Percentiles rank a stretch among this genome's conserved stretches.
These are phyloP conservation scores for Sipha maydis DNA, from an alignment of 2,888 invertebrate genomes.

Conservation along the genomic window DNA sequence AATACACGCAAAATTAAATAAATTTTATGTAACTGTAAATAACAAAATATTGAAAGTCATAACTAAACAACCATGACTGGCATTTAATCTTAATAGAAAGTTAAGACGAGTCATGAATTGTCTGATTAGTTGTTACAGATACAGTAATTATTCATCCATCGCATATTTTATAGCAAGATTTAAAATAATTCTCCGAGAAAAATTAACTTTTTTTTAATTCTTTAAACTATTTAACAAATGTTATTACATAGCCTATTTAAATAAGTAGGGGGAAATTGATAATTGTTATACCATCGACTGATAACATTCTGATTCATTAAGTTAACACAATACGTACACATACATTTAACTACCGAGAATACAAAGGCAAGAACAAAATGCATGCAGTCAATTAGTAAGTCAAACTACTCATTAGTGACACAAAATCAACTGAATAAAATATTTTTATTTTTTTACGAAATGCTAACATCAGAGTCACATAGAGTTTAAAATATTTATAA, in stretches of 20 bases:
- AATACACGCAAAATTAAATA: no score
- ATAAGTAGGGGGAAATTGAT: slow-evolving; percentile 14
- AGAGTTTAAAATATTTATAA: slow-evolving; percentile 27
- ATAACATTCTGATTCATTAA: slow-evolving; percentile 37
- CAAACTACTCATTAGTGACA: slow-evolving; percentile 53
- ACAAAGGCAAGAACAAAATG: slow-evolving; percentile 29
- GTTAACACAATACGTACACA: slow-evolving; percentile 8
- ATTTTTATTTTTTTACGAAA: slow-evolving; percentile 2
- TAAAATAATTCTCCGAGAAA: background rate
- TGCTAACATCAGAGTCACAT: background rate
- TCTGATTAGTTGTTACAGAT: no score
- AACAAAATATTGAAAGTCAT: no score
- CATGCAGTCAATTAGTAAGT: slow-evolving; percentile 43
- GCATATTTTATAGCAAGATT: no score
- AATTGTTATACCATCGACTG: slow-evolving; percentile 31
- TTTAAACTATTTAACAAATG: no score
- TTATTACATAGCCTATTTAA: background rate
- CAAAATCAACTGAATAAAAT: slow-evolving; percentile 44
- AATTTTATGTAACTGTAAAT: no score
- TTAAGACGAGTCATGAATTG: no score
- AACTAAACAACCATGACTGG: no score
- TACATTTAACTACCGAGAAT: slow-evolving; percentile 23
- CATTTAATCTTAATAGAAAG: no score
- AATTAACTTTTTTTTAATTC: background rate
- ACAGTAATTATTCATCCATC: no score